Conservation (phyloP, 2,888 invertebrate genomes). For the Cinara cedri region DNA sequence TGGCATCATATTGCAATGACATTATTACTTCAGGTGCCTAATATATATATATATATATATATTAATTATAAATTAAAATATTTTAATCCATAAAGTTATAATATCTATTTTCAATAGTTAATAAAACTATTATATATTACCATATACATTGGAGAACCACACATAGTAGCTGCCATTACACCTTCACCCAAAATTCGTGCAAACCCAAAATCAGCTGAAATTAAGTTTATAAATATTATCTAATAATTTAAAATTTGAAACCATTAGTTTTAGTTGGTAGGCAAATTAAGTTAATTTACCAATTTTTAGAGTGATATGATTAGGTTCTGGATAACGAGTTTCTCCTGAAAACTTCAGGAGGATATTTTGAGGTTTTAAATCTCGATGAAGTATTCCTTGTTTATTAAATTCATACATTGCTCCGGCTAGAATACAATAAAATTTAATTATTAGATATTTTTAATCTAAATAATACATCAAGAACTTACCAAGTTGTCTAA, state of each 20-base stretch:
- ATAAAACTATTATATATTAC: constrained; percentile 65
- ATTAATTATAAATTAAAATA: neutral
- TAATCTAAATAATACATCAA: constrained; percentile 32
- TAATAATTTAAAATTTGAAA: neutral
- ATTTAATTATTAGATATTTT: neutral
- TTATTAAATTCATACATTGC: constrained; percentile 97
- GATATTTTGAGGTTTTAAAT: constrained; percentile 99
- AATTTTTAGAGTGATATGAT: constrained; percentile 92
- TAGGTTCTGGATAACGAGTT: constrained; percentile 72
- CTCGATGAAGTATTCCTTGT: constrained; percentile 98
- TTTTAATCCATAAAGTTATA: neutral
- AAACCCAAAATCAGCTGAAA: constrained; percentile 96
- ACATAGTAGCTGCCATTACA: constrained; percentile 98
- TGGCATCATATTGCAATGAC: constrained; percentile 97
- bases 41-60: constrained; percentile 58
- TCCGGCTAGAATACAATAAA: constrained; percentile 71
- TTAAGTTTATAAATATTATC: constrained; percentile 74
- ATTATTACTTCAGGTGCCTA: constrained; percentile 99
- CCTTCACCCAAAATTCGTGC: constrained; percentile 98
- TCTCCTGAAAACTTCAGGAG: constrained; percentile 83
- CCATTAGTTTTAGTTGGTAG: too few relatives aligned
- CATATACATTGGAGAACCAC: constrained; percentile 99
- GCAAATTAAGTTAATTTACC: constrained; percentile 62
- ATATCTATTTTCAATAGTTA: neutral
- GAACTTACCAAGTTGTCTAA: constrained; percentile 83